Percentiles rank a stretch among this genome's conserved stretches.
phyloP scores from a whole-genome alignment of 2,113 vertebrate species.

The Phoenicopterus ruber region DNA sequence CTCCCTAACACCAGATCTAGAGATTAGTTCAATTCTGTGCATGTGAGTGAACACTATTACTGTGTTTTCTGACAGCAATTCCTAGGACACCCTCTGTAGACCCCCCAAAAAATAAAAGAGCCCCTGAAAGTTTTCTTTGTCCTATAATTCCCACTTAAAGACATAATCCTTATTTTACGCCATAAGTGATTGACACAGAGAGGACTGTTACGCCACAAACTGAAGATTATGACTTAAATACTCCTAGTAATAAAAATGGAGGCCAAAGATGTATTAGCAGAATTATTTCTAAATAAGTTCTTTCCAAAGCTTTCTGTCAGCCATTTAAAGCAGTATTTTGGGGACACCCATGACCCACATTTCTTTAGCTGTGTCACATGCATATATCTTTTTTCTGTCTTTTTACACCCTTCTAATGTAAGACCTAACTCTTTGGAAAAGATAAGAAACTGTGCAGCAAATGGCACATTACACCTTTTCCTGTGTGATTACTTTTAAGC shows the following conservation, averaged over 20 bases:
- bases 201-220: neutral
- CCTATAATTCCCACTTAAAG: conserved; percentile 20
- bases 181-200: neutral
- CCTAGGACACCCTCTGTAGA: neutral
- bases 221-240: conserved; percentile 21
- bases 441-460: conserved; percentile 2
- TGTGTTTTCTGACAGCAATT: neutral
- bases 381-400: neutral
- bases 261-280: neutral
- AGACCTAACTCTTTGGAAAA: neutral
- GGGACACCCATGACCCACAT: neutral
- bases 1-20: neutral
- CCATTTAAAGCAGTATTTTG: conserved; percentile 27
- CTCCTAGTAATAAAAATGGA: neutral
- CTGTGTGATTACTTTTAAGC: neutral
- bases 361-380: conserved; percentile 13
- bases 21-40: neutral
- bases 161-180: conserved; percentile 16
- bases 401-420: neutral
- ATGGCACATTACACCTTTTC: neutral
- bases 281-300: conserved; percentile 39
- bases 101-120: neutral
- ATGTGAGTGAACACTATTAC: neutral
- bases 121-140: conserved; percentile 17
- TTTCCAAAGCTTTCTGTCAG: conserved; percentile 37